Percentiles rank a stretch among this genome's conserved stretches.
Conservation (phyloP, 1,140 invertebrate species). For the Achroia grisella region DNA sequence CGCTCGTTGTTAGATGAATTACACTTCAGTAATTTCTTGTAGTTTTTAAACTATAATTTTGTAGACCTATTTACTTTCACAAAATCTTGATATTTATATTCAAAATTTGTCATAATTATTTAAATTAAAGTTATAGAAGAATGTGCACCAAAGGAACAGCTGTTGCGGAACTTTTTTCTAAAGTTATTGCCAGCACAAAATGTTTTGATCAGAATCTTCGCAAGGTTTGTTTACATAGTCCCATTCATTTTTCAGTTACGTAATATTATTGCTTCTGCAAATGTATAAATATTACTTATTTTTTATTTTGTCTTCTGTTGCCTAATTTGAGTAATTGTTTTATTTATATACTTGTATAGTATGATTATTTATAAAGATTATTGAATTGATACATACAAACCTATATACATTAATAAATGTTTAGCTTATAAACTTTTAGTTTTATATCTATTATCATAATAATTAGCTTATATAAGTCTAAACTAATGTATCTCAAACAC, state of each 20-base stretch:
- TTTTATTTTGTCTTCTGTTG: too few species aligned
- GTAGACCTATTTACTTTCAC: background rate
- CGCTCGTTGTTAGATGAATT: too few species aligned
- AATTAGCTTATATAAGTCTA: too few species aligned
- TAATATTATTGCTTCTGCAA: too few species aligned
- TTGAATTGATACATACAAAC: too few species aligned
- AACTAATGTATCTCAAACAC: too few species aligned
- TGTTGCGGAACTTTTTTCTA: constrained; percentile 54
- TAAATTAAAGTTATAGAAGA: constrained; percentile 2
- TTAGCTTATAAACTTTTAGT: too few species aligned
- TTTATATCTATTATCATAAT: too few species aligned
- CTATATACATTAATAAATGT: too few species aligned
- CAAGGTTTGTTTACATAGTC: too few species aligned
- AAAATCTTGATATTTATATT: background rate
- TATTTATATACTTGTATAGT: background rate
- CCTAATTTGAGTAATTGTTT: too few species aligned
- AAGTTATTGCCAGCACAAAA: constrained; percentile 51
- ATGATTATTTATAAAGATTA: background rate
- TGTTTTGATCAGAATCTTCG: constrained; percentile 56
- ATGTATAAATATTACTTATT: too few species aligned
- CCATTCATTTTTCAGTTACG: background rate
- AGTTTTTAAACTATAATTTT: background rate
- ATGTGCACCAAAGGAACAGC: constrained; percentile 43
- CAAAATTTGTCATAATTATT: background rate
- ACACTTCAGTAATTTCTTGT: background rate